Conservation (phyloP, 2,113 vertebrate genomes). For the Seriola rivoliana region DNA sequence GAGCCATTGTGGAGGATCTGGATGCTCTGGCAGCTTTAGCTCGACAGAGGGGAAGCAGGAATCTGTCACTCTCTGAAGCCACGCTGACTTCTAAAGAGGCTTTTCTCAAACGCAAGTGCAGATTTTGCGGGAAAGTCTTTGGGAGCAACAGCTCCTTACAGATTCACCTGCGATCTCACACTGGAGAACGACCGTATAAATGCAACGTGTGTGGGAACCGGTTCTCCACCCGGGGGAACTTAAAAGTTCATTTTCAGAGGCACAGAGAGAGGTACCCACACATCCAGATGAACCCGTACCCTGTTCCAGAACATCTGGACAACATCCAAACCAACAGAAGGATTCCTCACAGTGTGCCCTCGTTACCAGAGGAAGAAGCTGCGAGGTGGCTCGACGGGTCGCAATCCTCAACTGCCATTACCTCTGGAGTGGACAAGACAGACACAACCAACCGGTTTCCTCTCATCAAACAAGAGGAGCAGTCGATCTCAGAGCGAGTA, state of each 20-base stretch:
- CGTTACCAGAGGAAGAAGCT: constrained; percentile 88
- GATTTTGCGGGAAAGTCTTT: constrained; percentile 92
- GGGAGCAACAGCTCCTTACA: constrained; percentile 93
- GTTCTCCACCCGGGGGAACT: constrained; percentile 92
- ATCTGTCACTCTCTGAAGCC: constrained; percentile 84
- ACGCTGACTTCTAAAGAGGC: constrained; percentile 87
- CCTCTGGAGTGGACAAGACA: constrained; percentile 85
- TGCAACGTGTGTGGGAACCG: constrained; percentile 93
- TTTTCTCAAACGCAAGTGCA: constrained; percentile 92
- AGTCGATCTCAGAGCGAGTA: constrained; percentile 79
- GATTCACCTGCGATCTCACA: constrained; percentile 92
- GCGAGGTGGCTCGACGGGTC: constrained; percentile 89
- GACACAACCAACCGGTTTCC: constrained; percentile 78
- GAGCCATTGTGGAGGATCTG: constrained; percentile 87
- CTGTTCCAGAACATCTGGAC: constrained; percentile 85
- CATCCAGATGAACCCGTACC: constrained; percentile 89
- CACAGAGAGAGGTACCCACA: constrained; percentile 91
- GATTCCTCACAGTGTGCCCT: constrained; percentile 90
- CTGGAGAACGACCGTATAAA: constrained; percentile 90
- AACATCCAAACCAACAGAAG: constrained; percentile 52
- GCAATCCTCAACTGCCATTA: constrained; percentile 84
- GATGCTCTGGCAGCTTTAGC: constrained; percentile 82
- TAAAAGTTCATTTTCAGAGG: constrained; percentile 90
- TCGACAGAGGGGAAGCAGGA: constrained; percentile 89
- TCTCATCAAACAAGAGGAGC: constrained; percentile 90